Evolutionary conservation across 2,888 invertebrate species (phyloP).

Genomic region (Congeria kusceri): DNA sequence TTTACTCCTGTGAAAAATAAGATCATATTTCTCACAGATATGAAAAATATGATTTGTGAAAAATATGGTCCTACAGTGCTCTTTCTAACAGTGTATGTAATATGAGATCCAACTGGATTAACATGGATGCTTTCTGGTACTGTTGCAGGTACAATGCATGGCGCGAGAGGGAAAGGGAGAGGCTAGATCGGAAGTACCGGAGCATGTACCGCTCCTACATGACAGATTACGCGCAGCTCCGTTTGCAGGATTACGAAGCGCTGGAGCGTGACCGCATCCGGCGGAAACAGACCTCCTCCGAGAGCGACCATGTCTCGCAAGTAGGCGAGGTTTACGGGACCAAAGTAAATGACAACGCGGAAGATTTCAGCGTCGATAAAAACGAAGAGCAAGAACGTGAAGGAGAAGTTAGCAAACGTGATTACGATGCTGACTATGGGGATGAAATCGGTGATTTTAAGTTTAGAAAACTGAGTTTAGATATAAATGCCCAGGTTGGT

Average conservation of each 20-base stretch:
- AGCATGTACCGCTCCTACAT: conserved; percentile 41
- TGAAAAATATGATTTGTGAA: too few species aligned
- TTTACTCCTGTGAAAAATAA: too few species aligned
- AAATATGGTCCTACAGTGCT: too few species aligned
- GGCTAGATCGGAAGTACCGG: conserved; percentile 45
- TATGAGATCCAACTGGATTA: too few species aligned
- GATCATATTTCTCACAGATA: too few species aligned
- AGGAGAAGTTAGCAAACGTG: background rate
- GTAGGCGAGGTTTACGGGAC: background rate
- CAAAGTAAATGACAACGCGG: background rate
- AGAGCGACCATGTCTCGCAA: background rate
- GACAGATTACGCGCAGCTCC: conserved; percentile 31
- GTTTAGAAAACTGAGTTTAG: conserved; percentile 17
- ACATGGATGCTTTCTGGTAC: background rate
- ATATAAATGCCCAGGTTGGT: conserved; percentile 1
- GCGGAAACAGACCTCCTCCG: background rate
- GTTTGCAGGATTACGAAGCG: conserved; percentile 22
- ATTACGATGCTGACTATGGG: background rate
- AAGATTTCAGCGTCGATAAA: background rate
- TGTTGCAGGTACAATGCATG: conserved; percentile 35
- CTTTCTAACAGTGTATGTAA: too few species aligned
- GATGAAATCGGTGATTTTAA: background rate
- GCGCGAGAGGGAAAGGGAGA: conserved; percentile 45
- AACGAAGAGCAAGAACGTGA: background rate
- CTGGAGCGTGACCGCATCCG: conserved; percentile 3